Evolutionary conservation across 1,140 invertebrate species (phyloP), one percentile per base, ranked within the genome.

Genomic region (Anthonomus grandis): DNA sequence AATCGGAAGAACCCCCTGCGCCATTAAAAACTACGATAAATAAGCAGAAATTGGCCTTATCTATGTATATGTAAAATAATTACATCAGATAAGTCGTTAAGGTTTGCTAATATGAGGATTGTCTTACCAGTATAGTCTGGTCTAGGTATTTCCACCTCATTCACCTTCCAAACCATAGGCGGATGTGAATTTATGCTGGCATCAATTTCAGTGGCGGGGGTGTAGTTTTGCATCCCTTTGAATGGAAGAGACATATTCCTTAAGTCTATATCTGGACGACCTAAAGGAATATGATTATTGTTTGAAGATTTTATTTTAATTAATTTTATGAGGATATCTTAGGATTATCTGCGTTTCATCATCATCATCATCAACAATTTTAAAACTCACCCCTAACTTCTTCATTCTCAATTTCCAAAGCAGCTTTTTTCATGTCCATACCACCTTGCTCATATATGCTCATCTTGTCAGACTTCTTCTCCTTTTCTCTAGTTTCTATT

Each of bases 171-270:
- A 1, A 72, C 61, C 23, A 90, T 83, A 1, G 85, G 86, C 0
- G 83, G 81, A 74, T 92, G 89, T 42, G 85, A 86, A 22, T 81
- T 83, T 23, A 89, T 79, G 9, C 87, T 89, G 4, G 86, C 90
- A 67, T 91, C 86, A 49, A 93, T 91, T 76, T 93, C 90, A 1
- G 83, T 89, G 23, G 90, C 89, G 2, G 90, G 87, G 13, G 86
- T 79, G 62, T 90, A 90, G 54, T 89, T 83, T 12, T 85, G 84
- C 64, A 75, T 72, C 1, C 86, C 83, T 70, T 90, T 87, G 61
- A 91, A 90, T 1, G 87, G 87, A 47, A 89, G 66, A 22, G 79
- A 79, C 54, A 88, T 68, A 23, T 79, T 77, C n/a, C 89, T 77
- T 44, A 90, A 77, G 72, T 90, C 87, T 6, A 87, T 79, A 59